These are phyloP conservation scores for Oryzias javanicus DNA, from an alignment of 2,113 vertebrate genomes.

Conservation along the genomic window DNA sequence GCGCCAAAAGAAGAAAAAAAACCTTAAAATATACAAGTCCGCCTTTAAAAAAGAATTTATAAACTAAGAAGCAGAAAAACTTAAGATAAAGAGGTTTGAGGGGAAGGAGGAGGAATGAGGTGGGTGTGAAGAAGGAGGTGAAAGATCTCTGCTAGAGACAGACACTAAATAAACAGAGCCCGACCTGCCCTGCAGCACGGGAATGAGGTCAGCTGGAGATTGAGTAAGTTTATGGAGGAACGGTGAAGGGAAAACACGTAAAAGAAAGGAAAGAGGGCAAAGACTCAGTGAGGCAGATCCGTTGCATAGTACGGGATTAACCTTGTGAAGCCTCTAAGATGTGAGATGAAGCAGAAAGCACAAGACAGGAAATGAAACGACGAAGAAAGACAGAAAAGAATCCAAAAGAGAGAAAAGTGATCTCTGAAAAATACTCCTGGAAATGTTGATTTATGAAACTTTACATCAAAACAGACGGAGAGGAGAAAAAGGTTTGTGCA, in stretches of 20 bases:
- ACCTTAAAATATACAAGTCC: too few species aligned
- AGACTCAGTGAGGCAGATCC: conserved; percentile 5
- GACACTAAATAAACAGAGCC: conserved; percentile 39
- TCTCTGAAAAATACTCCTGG: neutral
- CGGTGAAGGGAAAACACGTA: conserved; percentile 1
- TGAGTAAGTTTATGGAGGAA: conserved; percentile 17
- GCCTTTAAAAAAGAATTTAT: too few species aligned
- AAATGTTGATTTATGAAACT: neutral
- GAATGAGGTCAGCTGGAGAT: conserved; percentile 15
- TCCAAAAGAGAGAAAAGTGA: neutral
- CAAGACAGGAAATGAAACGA: neutral
- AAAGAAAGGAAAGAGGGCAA: fast-evolving
- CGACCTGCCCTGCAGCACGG: conserved; percentile 11
- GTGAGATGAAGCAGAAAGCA: conserved; percentile 1
- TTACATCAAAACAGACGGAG: too few species aligned
- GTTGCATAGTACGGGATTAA: neutral
- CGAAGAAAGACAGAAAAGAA: fast-evolving
- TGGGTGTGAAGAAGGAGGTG: conserved; percentile 29
- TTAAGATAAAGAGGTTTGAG: conserved; percentile 31
- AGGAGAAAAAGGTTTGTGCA: too few species aligned
- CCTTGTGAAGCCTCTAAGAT: neutral
- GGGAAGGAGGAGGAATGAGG: conserved; percentile 28
- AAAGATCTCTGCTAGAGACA: conserved; percentile 27
- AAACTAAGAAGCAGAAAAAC: neutral
- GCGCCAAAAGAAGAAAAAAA: too few species aligned